Percentiles rank a stretch among this genome's conserved stretches.
These are phyloP conservation scores for Etia nguti DNA, from an alignment of 2,113 vertebrate species.

Conservation along the genomic window DNA sequence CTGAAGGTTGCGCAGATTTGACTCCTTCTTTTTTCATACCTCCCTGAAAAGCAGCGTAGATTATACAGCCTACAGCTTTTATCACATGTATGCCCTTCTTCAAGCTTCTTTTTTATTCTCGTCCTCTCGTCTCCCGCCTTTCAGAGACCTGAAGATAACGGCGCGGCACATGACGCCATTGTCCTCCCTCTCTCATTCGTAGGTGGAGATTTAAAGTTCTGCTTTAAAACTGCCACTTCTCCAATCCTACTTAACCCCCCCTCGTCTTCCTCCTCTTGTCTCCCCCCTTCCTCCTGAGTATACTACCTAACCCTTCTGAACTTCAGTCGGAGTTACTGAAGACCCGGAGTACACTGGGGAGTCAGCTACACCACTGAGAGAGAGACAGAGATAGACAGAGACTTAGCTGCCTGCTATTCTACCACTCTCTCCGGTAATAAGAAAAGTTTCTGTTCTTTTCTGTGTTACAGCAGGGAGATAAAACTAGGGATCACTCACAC, in stretches of 20 bases:
- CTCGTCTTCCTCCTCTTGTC: constrained; percentile 29
- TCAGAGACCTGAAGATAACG: constrained; percentile 68
- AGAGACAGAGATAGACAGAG: constrained; percentile 64
- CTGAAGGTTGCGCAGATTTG: constrained; percentile 54
- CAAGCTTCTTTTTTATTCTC: constrained; percentile 58
- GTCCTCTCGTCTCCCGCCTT: constrained; percentile 46
- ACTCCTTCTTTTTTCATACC: constrained; percentile 25
- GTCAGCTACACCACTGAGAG: constrained; percentile 59
- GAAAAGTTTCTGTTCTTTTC: constrained; percentile 75
- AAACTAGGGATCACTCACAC: constrained; percentile 65
- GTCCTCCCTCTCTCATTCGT: constrained; percentile 58
- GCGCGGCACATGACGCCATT: constrained; percentile 61
- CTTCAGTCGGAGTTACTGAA: constrained; percentile 72
- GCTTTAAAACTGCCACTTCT: constrained; percentile 70
- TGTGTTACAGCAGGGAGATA: constrained; percentile 65
- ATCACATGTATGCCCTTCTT: constrained; percentile 64
- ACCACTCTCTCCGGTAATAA: constrained; percentile 70
- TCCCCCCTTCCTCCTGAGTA: constrained; percentile 59
- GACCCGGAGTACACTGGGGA: constrained; percentile 65
- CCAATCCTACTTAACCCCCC: constrained; percentile 73
- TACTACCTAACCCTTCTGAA: constrained; percentile 72
- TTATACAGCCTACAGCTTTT: constrained; percentile 71
- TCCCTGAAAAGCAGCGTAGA: constrained; percentile 54
- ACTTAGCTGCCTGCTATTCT: constrained; percentile 70
- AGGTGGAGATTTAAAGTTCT: constrained; percentile 77